Conservation (phyloP, 1,140 invertebrate species). For the Kradibia gibbosae region DNA sequence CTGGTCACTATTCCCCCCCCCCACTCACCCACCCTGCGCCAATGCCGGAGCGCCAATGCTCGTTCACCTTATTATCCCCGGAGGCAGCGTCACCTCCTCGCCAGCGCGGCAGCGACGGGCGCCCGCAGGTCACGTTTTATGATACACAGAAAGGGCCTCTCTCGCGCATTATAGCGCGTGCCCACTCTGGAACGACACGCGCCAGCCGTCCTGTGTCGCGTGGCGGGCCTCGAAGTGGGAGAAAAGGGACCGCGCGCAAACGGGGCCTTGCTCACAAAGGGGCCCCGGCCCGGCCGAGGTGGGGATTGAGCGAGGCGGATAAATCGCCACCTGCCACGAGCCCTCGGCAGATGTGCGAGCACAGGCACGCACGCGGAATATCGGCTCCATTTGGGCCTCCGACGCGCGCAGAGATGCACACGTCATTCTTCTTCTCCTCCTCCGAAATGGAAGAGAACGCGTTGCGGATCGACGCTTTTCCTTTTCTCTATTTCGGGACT, state of each 20-base stretch:
- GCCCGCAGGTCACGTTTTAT: not conserved
- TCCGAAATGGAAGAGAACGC: not conserved
- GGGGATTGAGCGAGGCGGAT: constrained; percentile 20
- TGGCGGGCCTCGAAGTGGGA: constrained; percentile 31
- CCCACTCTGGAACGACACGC: constrained; percentile 36
- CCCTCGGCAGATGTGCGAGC: constrained; percentile 50
- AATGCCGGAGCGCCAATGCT: too few species aligned
- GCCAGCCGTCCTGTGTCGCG: constrained; percentile 46
- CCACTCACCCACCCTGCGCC: not conserved
- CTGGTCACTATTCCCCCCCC: not conserved
- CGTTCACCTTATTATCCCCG: too few species aligned
- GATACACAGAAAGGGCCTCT: constrained; percentile 19
- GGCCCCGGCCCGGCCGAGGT: not conserved
- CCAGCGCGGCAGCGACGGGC: not conserved
- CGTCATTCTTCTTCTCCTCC: not conserved
- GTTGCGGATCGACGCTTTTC: not conserved
- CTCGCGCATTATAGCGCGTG: constrained; percentile 1
- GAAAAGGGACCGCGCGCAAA: constrained; percentile 38
- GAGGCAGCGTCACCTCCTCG: not conserved
- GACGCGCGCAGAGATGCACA: not conserved
- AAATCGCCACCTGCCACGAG: constrained; percentile 51
- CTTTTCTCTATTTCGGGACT: not conserved
- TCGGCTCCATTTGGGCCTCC: not conserved
- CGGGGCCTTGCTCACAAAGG: constrained; percentile 28
- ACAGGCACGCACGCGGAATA: constrained; percentile 47